Evolutionary conservation across 2,888 invertebrate species (phyloP), one percentile per base, ranked within the genome.

Genomic region (Auanema sp.): DNA sequence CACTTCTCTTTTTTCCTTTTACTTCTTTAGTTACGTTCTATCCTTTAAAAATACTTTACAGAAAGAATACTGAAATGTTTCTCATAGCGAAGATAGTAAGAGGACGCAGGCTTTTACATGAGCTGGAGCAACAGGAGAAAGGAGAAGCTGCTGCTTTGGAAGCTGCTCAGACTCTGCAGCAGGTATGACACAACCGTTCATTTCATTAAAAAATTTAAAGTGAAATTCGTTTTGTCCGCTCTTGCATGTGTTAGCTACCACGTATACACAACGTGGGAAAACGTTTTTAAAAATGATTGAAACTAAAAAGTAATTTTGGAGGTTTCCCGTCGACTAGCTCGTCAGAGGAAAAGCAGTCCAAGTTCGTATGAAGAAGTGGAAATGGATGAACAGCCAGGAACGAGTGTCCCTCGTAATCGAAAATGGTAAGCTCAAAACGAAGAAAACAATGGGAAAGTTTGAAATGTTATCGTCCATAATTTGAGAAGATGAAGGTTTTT

Each of bases 41-140:
- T 33, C 3, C 4, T 33, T 33, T 33, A 33, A 5, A 33, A 33
- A 33, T n/a, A n/a, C n/a, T n/a, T n/a, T n/a, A n/a, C n/a, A n/a
- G n/a, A n/a, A n/a, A 60, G 49, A 33, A 33, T 33, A 3, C 3
- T 33, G 4, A 33, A 33, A 81, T 81, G 81, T 81, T 81, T 63
- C 69, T 81, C 23, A 81, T 81, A 50, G 71, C 81, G 1, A 81
- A 81, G 65, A 81, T 81, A 25, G 81, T 81, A 21, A 73, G 81
- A 14, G 81, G 81, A 10, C 76, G 81, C 12, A 73, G 81, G 10
- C 72, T 81, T 42, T 66, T 81, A 8, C 81, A 81, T 47, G 81
- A 81, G 57, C 64, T 80, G 43, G 80, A 80, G 53, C 77, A 80
- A 57, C 76, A 78, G 60, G 79, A 79, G 40, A 78, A 78, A 55